Base-by-base conservation (phyloP, 1,140 invertebrate species). In the Idris sp. region DNA sequence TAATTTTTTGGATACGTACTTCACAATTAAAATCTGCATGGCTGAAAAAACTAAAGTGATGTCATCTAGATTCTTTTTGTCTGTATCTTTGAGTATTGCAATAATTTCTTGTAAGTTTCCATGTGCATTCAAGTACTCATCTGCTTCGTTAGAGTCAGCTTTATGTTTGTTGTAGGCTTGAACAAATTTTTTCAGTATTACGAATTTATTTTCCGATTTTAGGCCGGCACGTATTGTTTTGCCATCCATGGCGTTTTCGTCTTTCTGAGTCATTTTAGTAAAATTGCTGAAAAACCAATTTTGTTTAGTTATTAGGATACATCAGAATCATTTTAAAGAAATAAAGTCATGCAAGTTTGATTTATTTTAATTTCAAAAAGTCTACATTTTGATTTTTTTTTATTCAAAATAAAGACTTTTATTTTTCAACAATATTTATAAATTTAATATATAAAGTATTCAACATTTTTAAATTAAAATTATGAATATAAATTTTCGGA, bases 21-120 rank as follows among this genome's bases (percentile, higher is more conserved):
- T 92, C 41, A 92, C 87, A 35, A 93, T 88, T 10, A 93, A 88
- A 6, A 91, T 83, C 48, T 92, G 89, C 51, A 93, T 85, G 0
- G 92, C 86, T 54, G 91, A 88, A 65, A 93, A 92, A 0, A 92
- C 87, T 51, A 83, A 83, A 36, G 82, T 87, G 18, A 82, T 88
- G 53, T 87, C 86, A n/a, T 85, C 86, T 48, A 89, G 89, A 81
- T 89, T 91, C 75, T 89, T 88, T 82, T 90, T 89, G 19, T 91
- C 84, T 4, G 54, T 30, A 65, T 87, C 77, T 76, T 90, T 82
- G 38, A 92, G 84, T 79, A 92, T 77, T 67, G 85, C 84, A 9
- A 92, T 74, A 35, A 94, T 88, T 82, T 94, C 92, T 38, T 91
- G 85, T 1, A 91, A 89, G 77, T 88, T 93, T 0, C 92, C 92